These are phyloP conservation scores for Hycleus cichorii DNA, from an alignment of 1,140 invertebrate genomes.

Conservation along the genomic window DNA sequence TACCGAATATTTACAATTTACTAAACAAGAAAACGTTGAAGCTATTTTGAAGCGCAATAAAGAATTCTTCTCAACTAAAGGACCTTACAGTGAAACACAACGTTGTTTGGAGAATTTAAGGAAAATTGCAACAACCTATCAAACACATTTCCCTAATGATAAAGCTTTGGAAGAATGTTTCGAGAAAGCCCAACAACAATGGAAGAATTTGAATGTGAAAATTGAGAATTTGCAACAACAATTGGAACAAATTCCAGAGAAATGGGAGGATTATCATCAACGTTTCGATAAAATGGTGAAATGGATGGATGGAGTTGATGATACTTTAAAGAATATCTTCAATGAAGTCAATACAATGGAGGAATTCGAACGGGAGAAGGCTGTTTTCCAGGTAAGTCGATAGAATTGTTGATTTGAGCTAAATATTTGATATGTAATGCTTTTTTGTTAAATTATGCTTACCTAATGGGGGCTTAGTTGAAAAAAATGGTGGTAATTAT, in stretches of 20 bases:
- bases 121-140: slow-evolving; percentile 58
- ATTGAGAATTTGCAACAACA: slow-evolving; percentile 67
- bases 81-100: slow-evolving; percentile 62
- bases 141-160: slow-evolving; percentile 57
- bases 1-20: slow-evolving; percentile 75
- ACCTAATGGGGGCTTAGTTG: slow-evolving; percentile 1
- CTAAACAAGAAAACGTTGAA: slow-evolving; percentile 75
- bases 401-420: neutral
- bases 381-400: slow-evolving; percentile 74
- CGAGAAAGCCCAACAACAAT: slow-evolving; percentile 61
- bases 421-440: neutral
- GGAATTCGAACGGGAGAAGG: slow-evolving; percentile 83
- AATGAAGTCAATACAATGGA: slow-evolving; percentile 75
- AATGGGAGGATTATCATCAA: slow-evolving; percentile 79
- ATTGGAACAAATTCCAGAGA: slow-evolving; percentile 78
- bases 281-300: slow-evolving; percentile 77
- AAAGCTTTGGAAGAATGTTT: slow-evolving; percentile 55
- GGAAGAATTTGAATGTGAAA: slow-evolving; percentile 61
- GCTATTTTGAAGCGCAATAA: slow-evolving; percentile 69
- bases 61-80: slow-evolving; percentile 65
- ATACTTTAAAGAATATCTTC: slow-evolving; percentile 71
- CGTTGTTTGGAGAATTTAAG: slow-evolving; percentile 68
- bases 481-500: slow-evolving; percentile 16
- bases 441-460: slow-evolving; percentile 8
- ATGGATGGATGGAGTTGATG: slow-evolving; percentile 88